Base-by-base conservation (phyloP, 2,888 invertebrate species). In the Kryphioiulus occultus region DNA sequence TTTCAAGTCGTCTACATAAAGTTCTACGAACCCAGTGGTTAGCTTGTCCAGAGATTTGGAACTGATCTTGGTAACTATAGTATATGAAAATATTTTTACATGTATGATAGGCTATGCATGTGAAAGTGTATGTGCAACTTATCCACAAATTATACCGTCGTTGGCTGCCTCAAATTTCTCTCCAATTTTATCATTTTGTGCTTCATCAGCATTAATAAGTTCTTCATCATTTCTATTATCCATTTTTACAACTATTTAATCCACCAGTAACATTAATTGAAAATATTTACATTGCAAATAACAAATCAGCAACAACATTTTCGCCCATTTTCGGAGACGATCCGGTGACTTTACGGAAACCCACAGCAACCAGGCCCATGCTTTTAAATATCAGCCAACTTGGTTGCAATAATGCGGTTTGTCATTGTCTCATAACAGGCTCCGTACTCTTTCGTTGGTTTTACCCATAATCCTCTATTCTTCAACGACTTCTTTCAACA, bases 1-100 rank as follows among this genome's bases (percentile, higher is more conserved):
- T 87, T 87, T 89, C 44, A 91, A 89, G 89, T 90, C 90, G 88
- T 90, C 91, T 87, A 90, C 89, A 88, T 90, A 87, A n/a, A 87
- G 26, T 78, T 68, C n/a, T 78, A 82, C 19, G 30, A 87, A 87
- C 9, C 82, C 87, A n/a, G 12, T 82, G 78, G 82, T n/a, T 44
- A 87, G 44, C 22, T 78, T 68, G 22, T 35, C 39, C n/a, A 87
- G 10, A 10, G 87, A 32, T 42, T 39, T n/a, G 5, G 39, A 19
- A 26, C 22, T 26, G 39, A 85, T 17, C 44, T 39, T 85, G 7
- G 85, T 19, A n/a, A 19, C 85, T 78, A 30, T 15, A 30, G 7
- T 78, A 30, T 15, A 30, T 15, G 15, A 78, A 78, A 78, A 30
- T 30, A 15, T 15, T 5, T 30, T 78, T 44, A 44, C 44, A 1